Evolutionary conservation across 2,113 vertebrate species (phyloP), one percentile per base, ranked within the genome.

Genomic region (Rhizomys pruinosus): DNA sequence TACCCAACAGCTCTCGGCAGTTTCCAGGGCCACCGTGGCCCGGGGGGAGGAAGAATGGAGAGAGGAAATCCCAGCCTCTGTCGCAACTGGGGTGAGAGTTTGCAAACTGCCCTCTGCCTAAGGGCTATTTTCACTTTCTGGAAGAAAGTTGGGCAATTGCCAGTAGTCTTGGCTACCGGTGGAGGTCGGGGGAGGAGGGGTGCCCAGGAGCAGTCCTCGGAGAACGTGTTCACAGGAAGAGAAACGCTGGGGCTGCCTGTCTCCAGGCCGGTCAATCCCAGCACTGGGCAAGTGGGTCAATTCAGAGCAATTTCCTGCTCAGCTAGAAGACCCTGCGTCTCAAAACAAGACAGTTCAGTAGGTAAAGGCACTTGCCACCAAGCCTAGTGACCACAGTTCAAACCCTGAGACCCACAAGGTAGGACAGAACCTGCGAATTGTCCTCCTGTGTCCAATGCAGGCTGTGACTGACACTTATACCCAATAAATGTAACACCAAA

Each of bases 101-200:
- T 98, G 97, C 96, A 97, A 97, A 97, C 94, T 80, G 82, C 95
- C 94, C 94, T 85, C 95, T 97, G 94, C 92, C 81, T 42, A 63
- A 20, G 3, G 84, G 96, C 95, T 90, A 93, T 97, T 98, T 96
- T 97, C 96, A 90, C 97, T 98, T 98, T 98, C 98, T 98, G 98
- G 97, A 98, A 98, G 97, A 34, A 95, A 88, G 92, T 98, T 98
- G 97, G 97, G 98, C 97, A 98, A 98, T 89, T 61, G 76, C 89
- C 93, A 69, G 94, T 84, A 39, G 77, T 78, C 90, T 87, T 69
- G 81, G 92, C 89, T 68, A 92, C 92, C 89, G n/a, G n/a, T n/a
- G n/a, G n/a, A n/a, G n/a, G n/a, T n/a, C n/a, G n/a, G n/a, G n/a
- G n/a, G n/a, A n/a, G n/a, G n/a, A n/a, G n/a, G n/a, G n/a, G n/a